phyloP scores from a whole-genome alignment of 2,888 invertebrate genomes.

The Notocelia uddmanniana region DNA sequence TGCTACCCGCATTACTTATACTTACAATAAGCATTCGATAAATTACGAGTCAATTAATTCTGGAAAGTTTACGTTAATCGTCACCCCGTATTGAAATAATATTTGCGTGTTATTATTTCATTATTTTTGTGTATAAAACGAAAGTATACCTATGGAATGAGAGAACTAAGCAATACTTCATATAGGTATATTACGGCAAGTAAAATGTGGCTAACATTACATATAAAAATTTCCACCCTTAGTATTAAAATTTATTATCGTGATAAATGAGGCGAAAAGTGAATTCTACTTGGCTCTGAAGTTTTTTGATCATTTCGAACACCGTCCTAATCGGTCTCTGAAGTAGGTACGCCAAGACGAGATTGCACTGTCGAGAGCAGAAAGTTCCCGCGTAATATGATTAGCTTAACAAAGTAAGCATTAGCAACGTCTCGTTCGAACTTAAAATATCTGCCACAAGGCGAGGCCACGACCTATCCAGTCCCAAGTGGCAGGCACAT shows the following conservation, averaged over 20 bases:
- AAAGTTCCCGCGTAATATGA: slow-evolving; percentile 28
- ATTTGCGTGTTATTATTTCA: too few species aligned
- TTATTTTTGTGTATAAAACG: too few species aligned
- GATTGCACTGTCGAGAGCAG: slow-evolving; percentile 22
- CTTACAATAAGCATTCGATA: too few species aligned
- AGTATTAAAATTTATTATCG: neutral
- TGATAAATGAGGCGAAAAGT: neutral
- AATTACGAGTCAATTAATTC: too few species aligned
- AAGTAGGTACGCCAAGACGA: slow-evolving; percentile 19
- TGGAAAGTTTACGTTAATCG: too few species aligned
- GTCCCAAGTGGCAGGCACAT: neutral
- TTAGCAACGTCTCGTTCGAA: slow-evolving; percentile 4
- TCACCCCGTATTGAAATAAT: too few species aligned
- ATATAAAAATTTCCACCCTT: too few species aligned
- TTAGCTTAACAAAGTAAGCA: slow-evolving; percentile 25
- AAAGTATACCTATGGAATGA: too few species aligned
- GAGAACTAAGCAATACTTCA: too few species aligned
- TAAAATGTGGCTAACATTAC: too few species aligned
- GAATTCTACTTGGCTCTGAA: neutral
- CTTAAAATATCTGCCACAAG: neutral
- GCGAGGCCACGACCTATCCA: neutral
- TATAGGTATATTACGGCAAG: too few species aligned
- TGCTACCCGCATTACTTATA: too few species aligned
- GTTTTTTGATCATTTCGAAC: slow-evolving; percentile 34
- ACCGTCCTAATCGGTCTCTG: slow-evolving; percentile 30